Base-by-base conservation (phyloP, 2,888 invertebrate genomes). In the Callyntrura guangdongensis region DNA sequence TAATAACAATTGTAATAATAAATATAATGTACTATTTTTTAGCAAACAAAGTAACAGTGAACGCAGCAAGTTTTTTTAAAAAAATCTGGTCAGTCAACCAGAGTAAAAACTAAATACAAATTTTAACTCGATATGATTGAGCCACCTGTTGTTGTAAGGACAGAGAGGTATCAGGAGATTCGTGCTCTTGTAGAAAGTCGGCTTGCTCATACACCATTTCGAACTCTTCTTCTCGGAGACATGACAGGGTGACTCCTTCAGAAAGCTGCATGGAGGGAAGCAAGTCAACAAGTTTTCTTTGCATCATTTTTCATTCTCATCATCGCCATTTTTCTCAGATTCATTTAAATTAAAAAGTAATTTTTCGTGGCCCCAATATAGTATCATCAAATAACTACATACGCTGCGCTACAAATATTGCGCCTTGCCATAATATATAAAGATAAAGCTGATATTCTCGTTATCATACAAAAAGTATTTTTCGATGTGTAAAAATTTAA, bases 91-190 rank as follows among this genome's bases (percentile, higher is more conserved):
- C 27, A 17, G 17, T 79, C 25, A 59, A 27, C 14, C 9, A 47
- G 45, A 47, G 47, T 47, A 45, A 45, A 36, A 25, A 47, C n/a
- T 20, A 17, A 79, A 56, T 56, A 6, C 1, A 79, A 79, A 74
- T 49, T 56, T 53, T 17, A 59, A 79, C 79, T 56, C 79, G 74
- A 74, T 74, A 47, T 74, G 49, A 49, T 79, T 27, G 36, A 56
- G 87, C 77, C 84, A 91, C 88, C 84, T 91, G 83, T 90, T 91
- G 90, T 89, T 91, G 90, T 20, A 92, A 64, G 61, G 90, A 91
- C 69, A 92, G 89, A 85, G 92, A 92, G 47, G 92, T 91, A 86
- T 92, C 92, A 69, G 92, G 92, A 64, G 92, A 92, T 79, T 89
- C 89, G 84, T 89, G 89, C 89, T 91, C 91, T 20, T 91, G 91